A percentile compares a stretch with the other conserved stretches of the same genome.
phyloP scores from a whole-genome alignment of 2,797 vertebrate species.

The Hemitrygon akajei region DNA sequence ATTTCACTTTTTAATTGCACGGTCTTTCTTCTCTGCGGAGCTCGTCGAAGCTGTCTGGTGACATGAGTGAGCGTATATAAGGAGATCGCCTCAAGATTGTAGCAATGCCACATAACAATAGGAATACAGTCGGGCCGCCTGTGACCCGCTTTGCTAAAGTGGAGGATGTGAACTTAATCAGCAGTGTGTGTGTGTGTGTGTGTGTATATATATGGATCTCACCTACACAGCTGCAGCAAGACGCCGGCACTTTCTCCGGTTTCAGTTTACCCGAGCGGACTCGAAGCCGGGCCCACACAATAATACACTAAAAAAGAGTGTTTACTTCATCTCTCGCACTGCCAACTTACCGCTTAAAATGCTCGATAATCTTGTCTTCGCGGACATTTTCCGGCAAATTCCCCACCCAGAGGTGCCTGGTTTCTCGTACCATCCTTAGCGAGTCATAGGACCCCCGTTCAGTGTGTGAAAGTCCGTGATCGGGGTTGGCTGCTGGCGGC shows the following conservation, averaged over 20 bases:
- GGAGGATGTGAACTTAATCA: slow-evolving; percentile 19
- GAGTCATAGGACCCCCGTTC: slow-evolving; percentile 60
- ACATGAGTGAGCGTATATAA: neutral
- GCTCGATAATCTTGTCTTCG: slow-evolving; percentile 98
- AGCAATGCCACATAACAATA: slow-evolving; percentile 27
- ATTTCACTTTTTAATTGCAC: slow-evolving; percentile 7
- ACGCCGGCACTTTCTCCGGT: slow-evolving; percentile 25
- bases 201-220: neutral
- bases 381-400: slow-evolving; percentile 98
- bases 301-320: neutral
- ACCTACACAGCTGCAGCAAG: slow-evolving; percentile 25
- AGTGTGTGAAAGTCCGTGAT: slow-evolving; percentile 45
- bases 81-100: neutral
- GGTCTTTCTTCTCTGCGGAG: neutral
- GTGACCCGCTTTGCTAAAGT: neutral
- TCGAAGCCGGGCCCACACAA: neutral
- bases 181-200: neutral
- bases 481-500: neutral
- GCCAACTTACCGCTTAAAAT: slow-evolving; percentile 95
- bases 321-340: neutral
- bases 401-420: slow-evolving; percentile 99
- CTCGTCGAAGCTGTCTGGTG: neutral
- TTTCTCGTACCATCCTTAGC: slow-evolving; percentile 98
- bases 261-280: neutral
- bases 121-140: neutral